Percentiles rank a stretch among this genome's conserved stretches.
Conservation (phyloP, 2,113 vertebrate species). For the Pseudopipra pipra region DNA sequence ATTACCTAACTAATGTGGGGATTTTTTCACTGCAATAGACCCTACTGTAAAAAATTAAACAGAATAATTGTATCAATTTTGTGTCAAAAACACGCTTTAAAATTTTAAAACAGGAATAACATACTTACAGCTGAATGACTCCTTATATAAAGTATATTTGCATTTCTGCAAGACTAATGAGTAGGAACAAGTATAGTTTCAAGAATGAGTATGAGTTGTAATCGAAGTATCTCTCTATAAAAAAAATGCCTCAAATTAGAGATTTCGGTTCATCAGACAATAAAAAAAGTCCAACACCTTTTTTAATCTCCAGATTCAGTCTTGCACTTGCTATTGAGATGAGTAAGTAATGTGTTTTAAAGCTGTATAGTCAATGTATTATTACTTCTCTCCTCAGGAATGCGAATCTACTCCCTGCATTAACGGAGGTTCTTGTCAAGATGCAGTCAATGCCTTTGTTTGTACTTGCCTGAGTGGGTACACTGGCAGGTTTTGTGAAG, state of each 20-base stretch:
- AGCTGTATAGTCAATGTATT: neutral
- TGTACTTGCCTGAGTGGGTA: slow-evolving; percentile 79
- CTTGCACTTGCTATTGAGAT: neutral
- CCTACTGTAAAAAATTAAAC: neutral
- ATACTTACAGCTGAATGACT: neutral
- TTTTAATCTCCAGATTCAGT: neutral
- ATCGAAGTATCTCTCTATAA: neutral
- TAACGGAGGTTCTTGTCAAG: slow-evolving; percentile 78
- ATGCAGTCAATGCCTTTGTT: slow-evolving; percentile 71
- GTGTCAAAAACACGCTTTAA: neutral
- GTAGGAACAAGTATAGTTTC: neutral
- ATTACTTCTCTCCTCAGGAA: slow-evolving; percentile 67
- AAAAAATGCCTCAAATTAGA: neutral
- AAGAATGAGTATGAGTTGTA: neutral
- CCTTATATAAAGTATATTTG: neutral
- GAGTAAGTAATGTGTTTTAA: neutral
- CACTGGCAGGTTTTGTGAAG: slow-evolving; percentile 78
- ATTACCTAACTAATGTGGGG: neutral
- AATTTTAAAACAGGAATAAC: neutral
- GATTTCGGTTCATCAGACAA: neutral
- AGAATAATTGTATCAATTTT: neutral
- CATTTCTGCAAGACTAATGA: neutral
- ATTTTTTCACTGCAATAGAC: neutral
- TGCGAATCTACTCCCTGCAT: slow-evolving; percentile 74
- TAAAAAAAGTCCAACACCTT: neutral